Evolutionary conservation across 2,888 invertebrate species (phyloP).

Genomic region (Julus scanicus): DNA sequence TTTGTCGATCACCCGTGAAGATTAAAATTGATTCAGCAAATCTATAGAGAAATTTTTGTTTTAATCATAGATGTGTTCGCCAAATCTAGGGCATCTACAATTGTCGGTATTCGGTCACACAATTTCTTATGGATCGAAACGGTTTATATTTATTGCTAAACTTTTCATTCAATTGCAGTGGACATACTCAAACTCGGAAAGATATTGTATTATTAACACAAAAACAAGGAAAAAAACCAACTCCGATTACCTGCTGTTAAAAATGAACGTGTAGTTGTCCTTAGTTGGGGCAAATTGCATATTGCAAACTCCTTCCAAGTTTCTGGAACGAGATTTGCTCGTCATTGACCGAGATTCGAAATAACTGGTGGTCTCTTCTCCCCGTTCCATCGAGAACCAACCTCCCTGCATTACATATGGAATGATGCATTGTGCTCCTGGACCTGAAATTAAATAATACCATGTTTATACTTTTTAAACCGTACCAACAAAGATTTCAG

Average conservation of each 20-base stretch:
- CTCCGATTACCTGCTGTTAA: slow-evolving; percentile 68
- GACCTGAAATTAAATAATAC: slow-evolving; percentile 23
- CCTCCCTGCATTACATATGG: slow-evolving; percentile 83
- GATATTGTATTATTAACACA: too few relatives aligned
- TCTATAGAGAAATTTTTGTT: neutral
- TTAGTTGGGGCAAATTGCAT: slow-evolving; percentile 25
- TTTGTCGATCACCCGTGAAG: neutral
- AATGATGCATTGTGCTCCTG: slow-evolving; percentile 72
- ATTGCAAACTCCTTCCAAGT: slow-evolving; percentile 75
- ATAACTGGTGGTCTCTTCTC: slow-evolving; percentile 80
- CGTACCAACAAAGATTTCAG: too few relatives aligned
- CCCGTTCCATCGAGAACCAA: slow-evolving; percentile 93
- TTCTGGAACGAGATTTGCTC: slow-evolving; percentile 85
- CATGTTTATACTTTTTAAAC: too few relatives aligned
- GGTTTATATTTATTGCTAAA: neutral
- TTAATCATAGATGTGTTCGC: too few relatives aligned
- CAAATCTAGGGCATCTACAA: too few relatives aligned
- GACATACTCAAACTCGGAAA: too few relatives aligned
- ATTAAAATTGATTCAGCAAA: neutral
- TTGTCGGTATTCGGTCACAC: too few relatives aligned
- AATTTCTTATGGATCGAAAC: neutral
- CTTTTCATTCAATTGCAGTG: neutral
- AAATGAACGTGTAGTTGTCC: slow-evolving; percentile 84
- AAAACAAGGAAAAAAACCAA: too few relatives aligned
- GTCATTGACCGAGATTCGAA: slow-evolving; percentile 65